Evolutionary conservation across 2,888 invertebrate genomes (phyloP), one percentile per base, ranked within the genome.

Genomic region (Anticlea derivata): DNA sequence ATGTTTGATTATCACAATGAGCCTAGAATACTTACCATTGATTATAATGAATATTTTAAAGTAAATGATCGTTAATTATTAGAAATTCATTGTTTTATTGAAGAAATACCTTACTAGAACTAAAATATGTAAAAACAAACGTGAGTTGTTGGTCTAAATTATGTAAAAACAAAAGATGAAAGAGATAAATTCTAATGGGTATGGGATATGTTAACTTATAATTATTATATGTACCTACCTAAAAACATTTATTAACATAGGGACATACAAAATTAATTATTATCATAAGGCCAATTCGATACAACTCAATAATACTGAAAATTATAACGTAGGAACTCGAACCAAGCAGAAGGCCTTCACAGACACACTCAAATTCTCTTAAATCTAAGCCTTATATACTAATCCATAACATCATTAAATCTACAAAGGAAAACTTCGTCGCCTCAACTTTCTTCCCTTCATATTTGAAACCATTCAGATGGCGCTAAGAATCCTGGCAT

Each of bases 1-100:
- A 76, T 80, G 82, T 83, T 86, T 76, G 68, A 77, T 78, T 80
- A 75, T 75, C 70, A 76, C 83, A 83, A 69, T 47, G 47, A 80
- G 73, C 65, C 76, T 81, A 79, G 82, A 85, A 55, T 83, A 46
- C 46, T 56, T 83, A 46, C 51, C 38, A 46, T 52, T 86, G 83
- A 83, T 85, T 82, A 87, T 85, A 55, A 86, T 85, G 79, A 85
- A 83, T 87, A 88, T 88, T 89, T 89, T 87, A 84, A 89, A 89
- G 87, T 89, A 89, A 89, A 89, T 85, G 83, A 88, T 87, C 86
- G 89, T 89, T 89, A 89, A 89, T 88, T 89, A 89, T 87, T 89
- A 89, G 88, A 87, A 86, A 66, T 54, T 12, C 24, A 50, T 69
- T 65, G 76, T 86, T 86, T 87, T 72, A 83, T 83, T 84, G 23